A percentile compares a stretch with the other conserved stretches of the same genome.
These are phyloP conservation scores for Tetanocera ferruginea DNA, from an alignment of 2,888 invertebrate genomes.

Conservation along the genomic window DNA sequence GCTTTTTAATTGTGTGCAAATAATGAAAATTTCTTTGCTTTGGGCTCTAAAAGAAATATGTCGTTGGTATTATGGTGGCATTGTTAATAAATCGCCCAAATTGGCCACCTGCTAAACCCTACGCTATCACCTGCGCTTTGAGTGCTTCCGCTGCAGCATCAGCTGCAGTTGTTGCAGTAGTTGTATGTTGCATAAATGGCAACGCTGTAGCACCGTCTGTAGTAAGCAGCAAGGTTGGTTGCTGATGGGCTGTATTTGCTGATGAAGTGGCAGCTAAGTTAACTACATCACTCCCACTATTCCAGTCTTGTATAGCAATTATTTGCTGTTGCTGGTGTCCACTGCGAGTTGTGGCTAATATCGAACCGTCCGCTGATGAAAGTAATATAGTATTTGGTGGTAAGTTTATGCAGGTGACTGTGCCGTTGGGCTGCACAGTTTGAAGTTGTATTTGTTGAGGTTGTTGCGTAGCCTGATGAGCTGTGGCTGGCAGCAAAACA, in stretches of 20 bases:
- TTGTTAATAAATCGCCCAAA: constrained; percentile 67
- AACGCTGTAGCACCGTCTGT: constrained; percentile 60
- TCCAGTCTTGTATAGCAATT: constrained; percentile 60
- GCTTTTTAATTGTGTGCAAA: no score
- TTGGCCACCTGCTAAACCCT: constrained; percentile 67
- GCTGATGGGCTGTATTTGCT: constrained; percentile 40
- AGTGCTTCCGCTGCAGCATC: constrained; percentile 56
- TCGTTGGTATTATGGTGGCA: constrained; percentile 65
- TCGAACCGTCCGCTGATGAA: constrained; percentile 62
- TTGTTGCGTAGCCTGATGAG: constrained; percentile 38
- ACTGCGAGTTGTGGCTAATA: constrained; percentile 54
- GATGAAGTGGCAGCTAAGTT: constrained; percentile 42
- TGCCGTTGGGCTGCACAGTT: constrained; percentile 63
- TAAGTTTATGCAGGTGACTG: constrained; percentile 63
- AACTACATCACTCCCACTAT: constrained; percentile 42
- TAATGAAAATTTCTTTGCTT: no score
- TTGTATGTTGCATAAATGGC: constrained; percentile 52
- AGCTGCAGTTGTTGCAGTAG: constrained; percentile 29
- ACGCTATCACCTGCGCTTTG: constrained; percentile 61
- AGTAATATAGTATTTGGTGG: constrained; percentile 63
- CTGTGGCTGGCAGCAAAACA: constrained; percentile 38
- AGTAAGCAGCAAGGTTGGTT: constrained; percentile 55
- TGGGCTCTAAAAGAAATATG: constrained; percentile 61
- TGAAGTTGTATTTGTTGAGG: constrained; percentile 58
- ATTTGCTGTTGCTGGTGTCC: constrained; percentile 55